Percentiles rank a stretch among this genome's conserved stretches.
Conservation (phyloP, 2,888 invertebrate genomes). For the Noctua fimbriata region DNA sequence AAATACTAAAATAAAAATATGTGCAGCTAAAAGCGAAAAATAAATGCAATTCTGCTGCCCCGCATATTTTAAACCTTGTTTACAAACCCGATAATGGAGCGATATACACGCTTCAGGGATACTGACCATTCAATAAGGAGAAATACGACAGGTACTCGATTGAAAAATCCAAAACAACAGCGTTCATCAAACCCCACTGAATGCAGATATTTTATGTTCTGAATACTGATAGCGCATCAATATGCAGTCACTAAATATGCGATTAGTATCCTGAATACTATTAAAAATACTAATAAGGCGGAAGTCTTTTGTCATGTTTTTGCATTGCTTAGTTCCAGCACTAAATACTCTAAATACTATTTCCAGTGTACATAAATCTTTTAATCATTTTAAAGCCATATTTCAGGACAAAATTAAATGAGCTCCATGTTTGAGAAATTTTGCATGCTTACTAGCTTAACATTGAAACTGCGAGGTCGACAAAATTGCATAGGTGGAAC, state of each 20-base stretch:
- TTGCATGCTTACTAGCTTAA: slow-evolving; percentile 26
- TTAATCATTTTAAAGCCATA: slow-evolving; percentile 7
- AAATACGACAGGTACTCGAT: slow-evolving; percentile 33
- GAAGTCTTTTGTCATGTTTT: slow-evolving; percentile 20
- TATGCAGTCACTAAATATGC: slow-evolving; percentile 50
- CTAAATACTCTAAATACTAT: neutral
- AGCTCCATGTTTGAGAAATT: slow-evolving; percentile 30
- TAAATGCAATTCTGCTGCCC: slow-evolving; percentile 16
- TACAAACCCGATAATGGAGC: slow-evolving; percentile 33
- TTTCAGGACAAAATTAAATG: slow-evolving; percentile 16
- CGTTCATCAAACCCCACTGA: slow-evolving; percentile 51
- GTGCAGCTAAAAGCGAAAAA: neutral
- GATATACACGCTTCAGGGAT: slow-evolving; percentile 33
- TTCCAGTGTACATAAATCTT: slow-evolving; percentile 9
- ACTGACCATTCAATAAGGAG: slow-evolving; percentile 7
- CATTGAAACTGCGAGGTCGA: slow-evolving; percentile 20
- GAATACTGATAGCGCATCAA: slow-evolving; percentile 59
- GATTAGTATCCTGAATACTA: slow-evolving; percentile 38
- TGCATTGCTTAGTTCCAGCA: slow-evolving; percentile 14
- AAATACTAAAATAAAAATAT: neutral
- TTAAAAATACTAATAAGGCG: slow-evolving; percentile 56
- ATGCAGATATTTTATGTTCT: slow-evolving; percentile 52
- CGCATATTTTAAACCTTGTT: slow-evolving; percentile 41
- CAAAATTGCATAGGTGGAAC: slow-evolving; percentile 20
- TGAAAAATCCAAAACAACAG: slow-evolving; percentile 50